Conservation (phyloP, 2,113 vertebrate genomes). For the Fulmarus glacialis region DNA sequence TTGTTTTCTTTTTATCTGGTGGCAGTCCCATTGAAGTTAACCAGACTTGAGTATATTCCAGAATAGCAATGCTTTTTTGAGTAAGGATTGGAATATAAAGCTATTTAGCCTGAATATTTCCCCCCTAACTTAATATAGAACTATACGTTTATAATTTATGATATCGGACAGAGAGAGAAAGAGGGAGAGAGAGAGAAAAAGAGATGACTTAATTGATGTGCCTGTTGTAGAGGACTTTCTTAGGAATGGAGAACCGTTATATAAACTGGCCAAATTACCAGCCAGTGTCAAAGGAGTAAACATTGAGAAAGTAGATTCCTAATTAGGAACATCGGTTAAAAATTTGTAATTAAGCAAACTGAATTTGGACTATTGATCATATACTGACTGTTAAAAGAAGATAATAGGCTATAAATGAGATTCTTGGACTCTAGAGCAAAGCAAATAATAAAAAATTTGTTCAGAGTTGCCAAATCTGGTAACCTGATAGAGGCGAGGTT, state of each 20-base stretch:
- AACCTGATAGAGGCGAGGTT: neutral
- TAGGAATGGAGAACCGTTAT: neutral
- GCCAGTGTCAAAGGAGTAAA: neutral
- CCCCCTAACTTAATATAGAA: neutral
- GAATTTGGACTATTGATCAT: neutral
- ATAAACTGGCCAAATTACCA: neutral
- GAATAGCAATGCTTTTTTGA: neutral
- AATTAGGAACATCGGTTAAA: neutral
- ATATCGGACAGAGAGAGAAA: neutral
- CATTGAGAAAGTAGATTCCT: neutral
- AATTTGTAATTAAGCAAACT: neutral
- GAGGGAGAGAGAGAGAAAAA: neutral
- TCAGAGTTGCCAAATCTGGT: neutral
- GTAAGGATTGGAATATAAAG: neutral
- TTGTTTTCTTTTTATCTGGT: neutral
- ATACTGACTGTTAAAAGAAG: neutral
- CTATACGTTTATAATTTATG: neutral
- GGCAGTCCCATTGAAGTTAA: neutral
- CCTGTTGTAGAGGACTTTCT: neutral
- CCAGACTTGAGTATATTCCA: neutral
- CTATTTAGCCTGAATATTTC: neutral
- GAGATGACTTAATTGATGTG: neutral
- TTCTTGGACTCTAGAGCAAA: neutral
- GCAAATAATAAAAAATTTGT: neutral
- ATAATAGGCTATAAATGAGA: neutral